Evolutionary conservation across 2,113 vertebrate species (phyloP).

Genomic region (Myrmecophaga tridactyla): DNA sequence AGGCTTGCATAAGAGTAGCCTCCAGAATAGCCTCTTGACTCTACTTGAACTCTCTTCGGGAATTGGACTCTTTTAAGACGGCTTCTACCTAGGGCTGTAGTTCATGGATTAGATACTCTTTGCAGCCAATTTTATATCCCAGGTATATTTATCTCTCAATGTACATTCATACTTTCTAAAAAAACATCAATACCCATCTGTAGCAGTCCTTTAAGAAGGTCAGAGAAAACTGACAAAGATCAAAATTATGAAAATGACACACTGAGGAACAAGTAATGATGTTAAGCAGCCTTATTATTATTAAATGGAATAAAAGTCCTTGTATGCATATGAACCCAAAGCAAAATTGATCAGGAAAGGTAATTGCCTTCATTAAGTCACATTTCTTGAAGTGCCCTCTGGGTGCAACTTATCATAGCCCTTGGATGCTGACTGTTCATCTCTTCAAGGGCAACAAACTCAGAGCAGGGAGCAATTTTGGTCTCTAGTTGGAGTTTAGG

Average conservation of each 20-base stretch:
- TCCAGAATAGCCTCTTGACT: no score
- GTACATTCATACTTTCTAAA: background rate
- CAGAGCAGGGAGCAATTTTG: background rate
- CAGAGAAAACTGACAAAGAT: conserved; percentile 39
- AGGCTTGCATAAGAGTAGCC: no score
- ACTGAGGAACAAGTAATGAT: conserved; percentile 3
- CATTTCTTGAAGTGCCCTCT: conserved; percentile 49
- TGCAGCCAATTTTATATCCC: background rate
- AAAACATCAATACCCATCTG: background rate
- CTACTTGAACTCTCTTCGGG: no score
- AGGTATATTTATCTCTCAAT: conserved; percentile 17
- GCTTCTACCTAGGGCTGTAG: background rate
- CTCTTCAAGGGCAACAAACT: conserved; percentile 42
- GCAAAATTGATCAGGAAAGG: conserved; percentile 51
- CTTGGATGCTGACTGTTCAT: background rate
- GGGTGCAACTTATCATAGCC: conserved; percentile 16
- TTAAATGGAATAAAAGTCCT: conserved; percentile 54
- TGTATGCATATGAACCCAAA: conserved; percentile 56
- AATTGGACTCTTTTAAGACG: background rate
- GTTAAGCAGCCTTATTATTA: conserved; percentile 32
- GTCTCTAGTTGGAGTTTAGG: background rate
- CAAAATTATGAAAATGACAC: conserved; percentile 42
- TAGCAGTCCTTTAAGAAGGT: conserved; percentile 24
- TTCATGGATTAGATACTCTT: background rate
- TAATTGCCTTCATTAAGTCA: conserved; percentile 57